phyloP scores from a whole-genome alignment of 2,888 invertebrate species.

The Apoda limacodes region DNA sequence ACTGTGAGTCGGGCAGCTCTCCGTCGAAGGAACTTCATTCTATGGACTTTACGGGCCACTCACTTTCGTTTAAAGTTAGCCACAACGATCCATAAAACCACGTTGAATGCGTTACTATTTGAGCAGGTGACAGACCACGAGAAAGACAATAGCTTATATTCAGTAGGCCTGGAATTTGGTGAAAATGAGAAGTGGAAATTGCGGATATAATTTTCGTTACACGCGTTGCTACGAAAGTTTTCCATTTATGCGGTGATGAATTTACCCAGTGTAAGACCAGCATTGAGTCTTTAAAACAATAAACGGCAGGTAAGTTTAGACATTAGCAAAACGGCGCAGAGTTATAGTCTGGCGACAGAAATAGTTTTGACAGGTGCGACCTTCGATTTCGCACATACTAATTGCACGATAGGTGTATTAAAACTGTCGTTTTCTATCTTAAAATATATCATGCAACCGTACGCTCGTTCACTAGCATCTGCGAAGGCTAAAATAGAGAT shows the following conservation, averaged over 20 bases:
- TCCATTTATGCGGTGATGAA: constrained; percentile 3
- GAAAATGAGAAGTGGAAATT: constrained; percentile 3
- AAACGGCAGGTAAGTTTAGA: constrained; percentile 3
- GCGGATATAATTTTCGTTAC: constrained; percentile 5
- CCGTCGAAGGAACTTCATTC: too few species aligned
- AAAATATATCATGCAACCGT: constrained; percentile 1
- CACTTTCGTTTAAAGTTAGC: background rate
- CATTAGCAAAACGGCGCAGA: constrained; percentile 4
- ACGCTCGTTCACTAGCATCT: constrained; percentile 9
- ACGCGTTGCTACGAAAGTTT: constrained; percentile 7
- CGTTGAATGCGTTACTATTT: constrained; percentile 6
- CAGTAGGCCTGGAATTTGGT: constrained; percentile 4
- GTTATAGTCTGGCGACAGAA: constrained; percentile 5
- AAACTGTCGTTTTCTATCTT: background rate
- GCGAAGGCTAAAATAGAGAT: constrained; percentile 4
- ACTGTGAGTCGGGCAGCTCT: constrained; percentile 3
- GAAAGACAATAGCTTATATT: constrained; percentile 7
- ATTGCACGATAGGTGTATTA: background rate
- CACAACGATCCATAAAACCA: constrained; percentile 8
- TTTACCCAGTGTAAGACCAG: constrained; percentile 2
- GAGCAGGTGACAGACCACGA: constrained; percentile 6
- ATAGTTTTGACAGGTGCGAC: constrained; percentile 6
- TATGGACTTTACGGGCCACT: constrained; percentile 1
- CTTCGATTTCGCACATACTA: constrained; percentile 6
- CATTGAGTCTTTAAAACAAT: constrained; percentile 2